phyloP scores from a whole-genome alignment of 2,888 invertebrate genomes.

The Cantharis lateralis region DNA sequence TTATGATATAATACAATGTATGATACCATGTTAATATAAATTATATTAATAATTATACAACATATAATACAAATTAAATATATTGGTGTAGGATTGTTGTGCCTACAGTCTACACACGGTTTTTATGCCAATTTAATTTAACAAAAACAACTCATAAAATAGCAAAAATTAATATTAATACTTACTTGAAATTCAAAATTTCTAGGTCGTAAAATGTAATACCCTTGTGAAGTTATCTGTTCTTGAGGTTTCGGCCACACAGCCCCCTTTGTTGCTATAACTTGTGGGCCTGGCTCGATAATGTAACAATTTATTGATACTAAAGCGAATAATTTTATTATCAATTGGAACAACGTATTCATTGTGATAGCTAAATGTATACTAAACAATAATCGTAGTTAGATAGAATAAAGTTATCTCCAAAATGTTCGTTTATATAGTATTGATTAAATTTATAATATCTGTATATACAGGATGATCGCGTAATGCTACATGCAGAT shows the following conservation, averaged over 20 bases:
- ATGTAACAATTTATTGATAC: conserved; percentile 5
- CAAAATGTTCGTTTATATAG: neutral
- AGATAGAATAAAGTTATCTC: neutral
- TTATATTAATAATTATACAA: too few species aligned
- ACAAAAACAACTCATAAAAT: too few species aligned
- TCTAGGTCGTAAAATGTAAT: conserved; percentile 57
- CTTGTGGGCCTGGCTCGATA: conserved; percentile 56
- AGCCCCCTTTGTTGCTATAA: conserved; percentile 64
- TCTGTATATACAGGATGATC: neutral
- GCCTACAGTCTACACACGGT: too few species aligned
- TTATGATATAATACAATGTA: too few species aligned
- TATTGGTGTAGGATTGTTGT: too few species aligned
- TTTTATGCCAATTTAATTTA: too few species aligned
- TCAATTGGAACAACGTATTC: neutral
- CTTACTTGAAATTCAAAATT: conserved; percentile 60
- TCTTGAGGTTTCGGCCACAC: conserved; percentile 71
- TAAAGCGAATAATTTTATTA: neutral
- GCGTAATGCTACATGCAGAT: neutral
- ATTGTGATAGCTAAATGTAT: conserved; percentile 48
- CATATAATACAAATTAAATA: too few species aligned
- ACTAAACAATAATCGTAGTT: neutral
- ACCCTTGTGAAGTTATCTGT: conserved; percentile 55
- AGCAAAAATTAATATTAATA: neutral
- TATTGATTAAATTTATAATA: neutral
- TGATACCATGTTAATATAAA: too few species aligned